A percentile compares a stretch with the other conserved stretches of the same genome.
Conservation (phyloP, 2,797 vertebrate genomes). For the Coracias cyanogaster region DNA sequence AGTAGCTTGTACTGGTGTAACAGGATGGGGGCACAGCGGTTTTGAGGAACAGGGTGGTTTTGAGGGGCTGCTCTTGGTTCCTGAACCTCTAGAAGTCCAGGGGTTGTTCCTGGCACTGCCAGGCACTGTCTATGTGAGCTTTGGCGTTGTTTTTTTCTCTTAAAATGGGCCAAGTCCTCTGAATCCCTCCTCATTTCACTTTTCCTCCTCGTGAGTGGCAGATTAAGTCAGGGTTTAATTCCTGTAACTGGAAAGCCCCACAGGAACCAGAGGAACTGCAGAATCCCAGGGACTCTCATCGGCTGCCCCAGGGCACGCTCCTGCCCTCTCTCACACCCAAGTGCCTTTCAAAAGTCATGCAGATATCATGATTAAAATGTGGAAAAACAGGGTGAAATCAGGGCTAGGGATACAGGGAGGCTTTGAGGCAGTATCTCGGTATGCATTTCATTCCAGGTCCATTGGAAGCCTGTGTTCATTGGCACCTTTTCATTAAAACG, state of each 20-base stretch:
- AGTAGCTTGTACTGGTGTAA: rapidly evolving
- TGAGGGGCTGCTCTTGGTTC: background rate
- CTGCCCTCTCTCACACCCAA: background rate
- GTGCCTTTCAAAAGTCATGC: background rate
- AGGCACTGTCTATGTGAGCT: background rate
- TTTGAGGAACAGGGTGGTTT: background rate
- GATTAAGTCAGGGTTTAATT: background rate
- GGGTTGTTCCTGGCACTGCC: background rate
- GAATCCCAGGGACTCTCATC: background rate
- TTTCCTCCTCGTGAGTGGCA: background rate
- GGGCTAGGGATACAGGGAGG: background rate
- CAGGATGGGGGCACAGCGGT: background rate
- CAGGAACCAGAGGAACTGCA: background rate
- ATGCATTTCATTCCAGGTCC: constrained; percentile 38
- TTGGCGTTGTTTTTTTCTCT: background rate
- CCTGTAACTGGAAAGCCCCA: background rate
- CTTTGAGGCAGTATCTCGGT: background rate
- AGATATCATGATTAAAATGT: background rate
- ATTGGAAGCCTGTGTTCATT: background rate
- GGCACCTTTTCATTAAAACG: constrained; percentile 40
- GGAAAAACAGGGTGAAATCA: rapidly evolving
- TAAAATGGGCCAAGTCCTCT: background rate
- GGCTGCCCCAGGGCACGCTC: background rate
- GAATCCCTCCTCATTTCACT: background rate
- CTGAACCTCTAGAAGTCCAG: background rate